phyloP scores from a whole-genome alignment of 2,888 invertebrate species.

The Nomada goodeniana region DNA sequence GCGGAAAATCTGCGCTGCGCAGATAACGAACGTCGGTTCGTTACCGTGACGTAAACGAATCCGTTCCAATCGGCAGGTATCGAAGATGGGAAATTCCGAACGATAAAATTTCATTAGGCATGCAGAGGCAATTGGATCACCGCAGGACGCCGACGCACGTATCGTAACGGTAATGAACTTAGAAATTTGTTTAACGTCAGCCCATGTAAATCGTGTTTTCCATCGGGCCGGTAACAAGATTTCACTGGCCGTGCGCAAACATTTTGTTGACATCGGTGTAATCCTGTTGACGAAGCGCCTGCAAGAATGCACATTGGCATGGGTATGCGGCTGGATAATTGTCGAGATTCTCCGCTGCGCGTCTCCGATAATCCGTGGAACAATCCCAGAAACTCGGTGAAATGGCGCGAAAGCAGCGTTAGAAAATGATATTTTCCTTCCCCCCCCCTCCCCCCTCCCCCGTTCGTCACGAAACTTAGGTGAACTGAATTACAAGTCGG shows the following conservation, averaged over 20 bases:
- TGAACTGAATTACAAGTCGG: not conserved
- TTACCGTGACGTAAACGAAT: not conserved
- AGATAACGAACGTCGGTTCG: not conserved
- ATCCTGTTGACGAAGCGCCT: slow-evolving; percentile 58
- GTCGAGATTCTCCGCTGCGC: slow-evolving; percentile 17
- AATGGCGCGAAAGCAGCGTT: not conserved
- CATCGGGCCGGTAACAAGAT: slow-evolving; percentile 46
- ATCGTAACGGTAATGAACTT: slow-evolving; percentile 32
- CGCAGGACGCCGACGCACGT: not conserved
- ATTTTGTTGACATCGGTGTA: slow-evolving; percentile 39
- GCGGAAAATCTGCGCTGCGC: slow-evolving; percentile 6
- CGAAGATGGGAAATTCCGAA: not conserved
- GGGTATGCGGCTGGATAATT: slow-evolving; percentile 33
- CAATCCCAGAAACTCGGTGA: too few species aligned
- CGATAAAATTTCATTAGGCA: slow-evolving; percentile 21
- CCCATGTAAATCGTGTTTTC: slow-evolving; percentile 46
- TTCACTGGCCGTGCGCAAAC: slow-evolving; percentile 1
- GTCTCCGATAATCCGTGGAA: not conserved
- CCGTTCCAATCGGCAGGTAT: not conserved
- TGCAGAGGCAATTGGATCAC: not conserved
- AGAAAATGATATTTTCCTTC: not conserved
- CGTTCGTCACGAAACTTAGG: not conserved
- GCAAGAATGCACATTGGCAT: slow-evolving; percentile 31
- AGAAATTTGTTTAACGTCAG: slow-evolving; percentile 48
- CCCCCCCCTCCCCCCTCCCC: not conserved